These are phyloP conservation scores for Trachops cirrhosus DNA, from an alignment of 2,797 vertebrate genomes.

Conservation along the genomic window DNA sequence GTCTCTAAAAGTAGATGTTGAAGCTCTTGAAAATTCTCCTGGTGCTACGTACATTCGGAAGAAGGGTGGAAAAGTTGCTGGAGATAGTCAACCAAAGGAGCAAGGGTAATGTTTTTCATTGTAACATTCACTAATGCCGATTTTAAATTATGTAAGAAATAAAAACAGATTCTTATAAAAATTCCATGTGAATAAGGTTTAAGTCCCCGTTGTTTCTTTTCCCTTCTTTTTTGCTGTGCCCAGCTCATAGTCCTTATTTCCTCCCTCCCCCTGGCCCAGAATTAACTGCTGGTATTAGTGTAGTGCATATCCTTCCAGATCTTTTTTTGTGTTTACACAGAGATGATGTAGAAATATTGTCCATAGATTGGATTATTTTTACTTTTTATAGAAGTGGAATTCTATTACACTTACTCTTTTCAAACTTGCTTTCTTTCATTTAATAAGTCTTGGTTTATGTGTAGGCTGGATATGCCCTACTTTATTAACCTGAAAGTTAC, in stretches of 20 bases:
- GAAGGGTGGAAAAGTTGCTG: constrained; percentile 92
- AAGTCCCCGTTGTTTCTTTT: neutral
- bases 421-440: neutral
- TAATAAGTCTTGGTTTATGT: neutral
- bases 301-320: neutral
- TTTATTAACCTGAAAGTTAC: neutral
- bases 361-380: neutral
- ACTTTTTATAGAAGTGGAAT: neutral
- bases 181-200: neutral
- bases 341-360: neutral
- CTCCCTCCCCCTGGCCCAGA: neutral
- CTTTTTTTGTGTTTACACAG: neutral
- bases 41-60: constrained; percentile 95
- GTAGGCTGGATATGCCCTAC: neutral
- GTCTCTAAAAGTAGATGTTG: constrained; percentile 96
- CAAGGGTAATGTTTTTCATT: constrained; percentile 85
- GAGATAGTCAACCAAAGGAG: constrained; percentile 92
- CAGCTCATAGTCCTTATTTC: neutral
- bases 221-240: neutral
- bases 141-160: neutral
- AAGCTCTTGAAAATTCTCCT: constrained; percentile 97
- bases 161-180: neutral
- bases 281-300: neutral
- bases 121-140: neutral
- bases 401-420: constrained; percentile 3